Evolutionary conservation across 2,888 invertebrate genomes (phyloP).

Genomic region (Helleia helle): DNA sequence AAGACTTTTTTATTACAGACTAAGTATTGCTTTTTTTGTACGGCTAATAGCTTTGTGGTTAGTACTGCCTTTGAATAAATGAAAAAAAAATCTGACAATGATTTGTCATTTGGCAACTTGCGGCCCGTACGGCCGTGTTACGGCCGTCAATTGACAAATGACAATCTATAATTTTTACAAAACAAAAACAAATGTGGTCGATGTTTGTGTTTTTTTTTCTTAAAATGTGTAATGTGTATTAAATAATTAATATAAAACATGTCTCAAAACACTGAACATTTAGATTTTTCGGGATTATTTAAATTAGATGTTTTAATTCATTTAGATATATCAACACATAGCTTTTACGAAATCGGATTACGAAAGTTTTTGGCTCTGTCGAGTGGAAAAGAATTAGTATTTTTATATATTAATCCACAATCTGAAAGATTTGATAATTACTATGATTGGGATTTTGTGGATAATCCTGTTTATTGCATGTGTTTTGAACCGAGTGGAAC

Average conservation of each 20-base stretch:
- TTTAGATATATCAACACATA: slow-evolving; percentile 48
- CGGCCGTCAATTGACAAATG: too few relatives aligned
- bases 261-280: slow-evolving; percentile 45
- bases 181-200: background rate
- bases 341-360: slow-evolving; percentile 62
- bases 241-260: slow-evolving; percentile 27
- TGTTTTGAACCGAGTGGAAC: slow-evolving; percentile 90
- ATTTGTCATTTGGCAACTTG: too few relatives aligned
- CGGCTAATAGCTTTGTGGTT: too few relatives aligned
- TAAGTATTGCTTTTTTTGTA: too few relatives aligned
- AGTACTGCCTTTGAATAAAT: too few relatives aligned
- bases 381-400: slow-evolving; percentile 55
- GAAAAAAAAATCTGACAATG: too few relatives aligned
- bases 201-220: background rate
- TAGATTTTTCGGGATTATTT: slow-evolving; percentile 63
- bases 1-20: too few relatives aligned
- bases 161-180: background rate
- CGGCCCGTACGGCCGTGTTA: too few relatives aligned
- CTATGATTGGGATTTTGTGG: slow-evolving; percentile 63
- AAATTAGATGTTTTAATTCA: slow-evolving; percentile 61
- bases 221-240: background rate
- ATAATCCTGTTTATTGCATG: slow-evolving; percentile 77
- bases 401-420: slow-evolving; percentile 51
- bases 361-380: slow-evolving; percentile 60
- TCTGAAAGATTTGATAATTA: slow-evolving; percentile 49